Evolutionary conservation across 2,113 vertebrate species (phyloP), one percentile per base, ranked within the genome.

Genomic region (Clarias gariepinus): DNA sequence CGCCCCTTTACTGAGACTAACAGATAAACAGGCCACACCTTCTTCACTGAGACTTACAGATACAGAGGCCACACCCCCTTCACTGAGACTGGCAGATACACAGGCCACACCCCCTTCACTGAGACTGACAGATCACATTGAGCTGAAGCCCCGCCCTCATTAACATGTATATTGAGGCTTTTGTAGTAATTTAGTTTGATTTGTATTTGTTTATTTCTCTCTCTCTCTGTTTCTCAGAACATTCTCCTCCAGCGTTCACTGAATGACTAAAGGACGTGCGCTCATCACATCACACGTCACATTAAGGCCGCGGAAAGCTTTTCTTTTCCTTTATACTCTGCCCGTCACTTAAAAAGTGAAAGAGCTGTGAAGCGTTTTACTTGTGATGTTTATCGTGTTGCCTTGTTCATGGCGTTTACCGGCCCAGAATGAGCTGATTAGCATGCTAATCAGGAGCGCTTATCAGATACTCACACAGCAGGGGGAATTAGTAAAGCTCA

Each of bases 361-460:
- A 53, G 36, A 69, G 19, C 15, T 53, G 73, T 53, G 73, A 76
- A 41, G 63, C 36, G 5, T 82, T 82, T 68, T 28, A 3, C 64
- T 19, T 30, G 23, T 15, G 66, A 55, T 83, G 66, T 85, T 85
- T 63, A 83, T 77, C 77, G 36, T 64, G 16, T 87, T 11, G 16
- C 3, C 36, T 58, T 73, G 77, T 84, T 87, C 58, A 55, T 68
- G 12, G 3, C 52, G 7, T 81, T 82, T 36, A 82, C 41, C 4
- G 8, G n/a, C 58, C 5, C 58, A 30, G 58, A 78, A 82, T 79
- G 30, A 36, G 80, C 68, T 82, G 57, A 64, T 85, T 82, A 74
- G 83, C 61, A 82, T 87, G 82, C 53, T 85, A 77, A 87, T 78
- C 60, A 85, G 88, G 41, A 55, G 33, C 21, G 33, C 18, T 89